Evolutionary conservation across 2,888 invertebrate species (phyloP).

Genomic region (Branchinecta sandiegonensis): DNA sequence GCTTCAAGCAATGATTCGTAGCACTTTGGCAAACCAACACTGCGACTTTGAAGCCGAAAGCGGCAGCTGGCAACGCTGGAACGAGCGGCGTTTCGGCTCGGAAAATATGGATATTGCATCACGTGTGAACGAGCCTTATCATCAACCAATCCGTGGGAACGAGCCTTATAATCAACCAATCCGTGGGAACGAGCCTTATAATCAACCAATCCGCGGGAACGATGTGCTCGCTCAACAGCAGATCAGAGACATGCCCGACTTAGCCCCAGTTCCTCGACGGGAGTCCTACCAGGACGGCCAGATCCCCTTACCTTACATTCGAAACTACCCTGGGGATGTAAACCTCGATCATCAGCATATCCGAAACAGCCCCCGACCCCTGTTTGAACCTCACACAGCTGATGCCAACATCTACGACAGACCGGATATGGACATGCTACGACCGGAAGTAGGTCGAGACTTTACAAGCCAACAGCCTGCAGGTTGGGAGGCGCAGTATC

Average conservation of each 20-base stretch:
- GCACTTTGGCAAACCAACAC: not conserved
- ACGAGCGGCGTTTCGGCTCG: not conserved
- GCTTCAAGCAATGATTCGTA: not conserved
- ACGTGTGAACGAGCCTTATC: too few species aligned
- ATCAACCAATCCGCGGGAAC: not conserved
- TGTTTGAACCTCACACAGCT: not conserved
- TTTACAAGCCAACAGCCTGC: too few species aligned
- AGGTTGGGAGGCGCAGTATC: not conserved
- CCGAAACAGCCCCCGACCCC: not conserved
- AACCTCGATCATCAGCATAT: conserved; percentile 1
- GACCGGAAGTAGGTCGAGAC: not conserved
- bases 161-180: too few species aligned
- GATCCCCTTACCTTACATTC: too few species aligned
- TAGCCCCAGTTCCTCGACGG: too few species aligned
- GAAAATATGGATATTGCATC: too few species aligned
- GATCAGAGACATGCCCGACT: not conserved
- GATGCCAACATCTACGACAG: not conserved
- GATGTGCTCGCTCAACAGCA: not conserved
- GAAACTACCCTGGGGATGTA: not conserved
- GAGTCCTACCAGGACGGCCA: too few species aligned
- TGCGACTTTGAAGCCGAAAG: not conserved
- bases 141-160: too few species aligned
- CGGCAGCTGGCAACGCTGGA: conserved; percentile 13
- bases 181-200: not conserved
- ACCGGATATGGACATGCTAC: not conserved